Conservation (phyloP, 2,113 vertebrate genomes). For the Rousettus leschenaultii region DNA sequence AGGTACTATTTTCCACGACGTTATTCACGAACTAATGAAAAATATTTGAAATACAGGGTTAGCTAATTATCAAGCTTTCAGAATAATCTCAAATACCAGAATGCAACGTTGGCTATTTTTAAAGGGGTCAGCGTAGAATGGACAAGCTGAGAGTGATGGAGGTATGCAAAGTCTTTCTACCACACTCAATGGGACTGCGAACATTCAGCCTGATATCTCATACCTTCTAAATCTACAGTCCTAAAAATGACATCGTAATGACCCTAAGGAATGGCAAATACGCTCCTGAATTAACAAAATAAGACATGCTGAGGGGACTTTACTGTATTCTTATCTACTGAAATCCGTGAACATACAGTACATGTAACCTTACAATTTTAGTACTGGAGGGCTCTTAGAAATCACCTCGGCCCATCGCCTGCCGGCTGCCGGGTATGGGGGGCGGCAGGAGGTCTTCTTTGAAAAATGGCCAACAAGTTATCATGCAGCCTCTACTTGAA, state of each 20-base stretch:
- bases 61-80: background rate
- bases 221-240: background rate
- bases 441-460: background rate
- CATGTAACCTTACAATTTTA: background rate
- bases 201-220: background rate
- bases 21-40: background rate
- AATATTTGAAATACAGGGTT: background rate
- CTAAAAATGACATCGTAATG: background rate
- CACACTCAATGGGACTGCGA: background rate
- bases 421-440: too few species aligned
- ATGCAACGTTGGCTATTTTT: background rate
- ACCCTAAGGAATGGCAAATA: background rate
- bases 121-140: background rate
- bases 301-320: background rate
- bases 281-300: background rate
- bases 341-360: background rate
- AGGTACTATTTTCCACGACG: background rate
- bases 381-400: background rate
- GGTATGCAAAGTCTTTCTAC: background rate
- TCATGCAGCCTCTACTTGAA: background rate
- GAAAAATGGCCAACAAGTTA: background rate
- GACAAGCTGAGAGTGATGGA: background rate
- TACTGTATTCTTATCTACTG: background rate
- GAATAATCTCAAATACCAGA: constrained; percentile 2
- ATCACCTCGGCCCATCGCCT: background rate